Evolutionary conservation across 2,113 vertebrate species (phyloP), one percentile per base, ranked within the genome.

Genomic region (Phrynocephalus versicolor): DNA sequence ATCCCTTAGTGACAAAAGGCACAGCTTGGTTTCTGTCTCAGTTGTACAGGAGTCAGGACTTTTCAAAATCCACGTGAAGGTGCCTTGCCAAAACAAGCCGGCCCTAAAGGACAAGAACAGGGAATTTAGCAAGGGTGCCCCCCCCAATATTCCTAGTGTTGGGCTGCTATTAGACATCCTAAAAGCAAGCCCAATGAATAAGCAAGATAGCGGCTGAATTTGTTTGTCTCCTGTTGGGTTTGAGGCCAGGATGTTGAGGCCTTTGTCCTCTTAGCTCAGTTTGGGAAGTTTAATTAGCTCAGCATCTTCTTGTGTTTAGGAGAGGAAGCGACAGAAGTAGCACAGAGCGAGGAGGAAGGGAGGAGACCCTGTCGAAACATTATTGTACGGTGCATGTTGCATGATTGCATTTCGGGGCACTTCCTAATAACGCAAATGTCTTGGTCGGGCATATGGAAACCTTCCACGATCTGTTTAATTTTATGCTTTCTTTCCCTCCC

Each of bases 231-330:
- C n/a, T 35, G 41, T n/a, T 51, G n/a, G n/a, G 30, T 33, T 12
- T 45, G 62, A 51, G 18, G 45, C 2, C 51, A n/a, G 14, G 23
- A 13, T 73, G 16, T 14, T 7, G 6, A 19, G 55, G 37, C 35
- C 78, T 93, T 94, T 15, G 83, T 88, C 81, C 57, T 81, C 15
- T 3, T 60, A 70, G 89, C 81, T 84, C 86, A 86, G 73, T 88
- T 87, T 86, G 86, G 86, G 91, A 69, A 85, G 58, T 94, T 82
- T 87, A 85, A 91, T 94, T 91, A 90, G 83, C 25, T 33, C 71
- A 74, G 88, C 77, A 75, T 79, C 87, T 88, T 4, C 85, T 84
- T 86, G 87, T 88, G 82, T 81, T 84, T 88, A 85, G 8, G 25
- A 2, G 73, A 88, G 81, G 27, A 55, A 39, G 77, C 73, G 88